These are phyloP conservation scores for Dicaeum eximium DNA, from an alignment of 2,113 vertebrate genomes.

Conservation along the genomic window DNA sequence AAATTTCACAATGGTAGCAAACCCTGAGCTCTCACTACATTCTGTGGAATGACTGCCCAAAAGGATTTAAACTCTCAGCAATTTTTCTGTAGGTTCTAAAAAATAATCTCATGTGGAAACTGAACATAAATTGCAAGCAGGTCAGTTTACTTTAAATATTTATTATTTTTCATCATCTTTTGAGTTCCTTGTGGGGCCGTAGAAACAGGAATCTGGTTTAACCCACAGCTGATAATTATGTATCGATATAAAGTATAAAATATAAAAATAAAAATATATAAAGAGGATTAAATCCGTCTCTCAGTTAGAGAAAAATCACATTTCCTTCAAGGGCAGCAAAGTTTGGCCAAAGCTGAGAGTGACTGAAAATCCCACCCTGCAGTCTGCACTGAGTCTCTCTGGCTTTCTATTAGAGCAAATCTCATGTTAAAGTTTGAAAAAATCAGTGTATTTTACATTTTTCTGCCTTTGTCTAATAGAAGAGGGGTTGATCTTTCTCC, in stretches of 20 bases:
- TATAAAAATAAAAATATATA: too few relatives aligned
- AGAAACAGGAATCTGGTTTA: neutral
- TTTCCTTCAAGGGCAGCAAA: neutral
- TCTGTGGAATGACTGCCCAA: neutral
- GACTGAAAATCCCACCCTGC: neutral
- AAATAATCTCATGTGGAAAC: neutral
- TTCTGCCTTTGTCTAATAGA: neutral
- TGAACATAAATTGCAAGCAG: neutral
- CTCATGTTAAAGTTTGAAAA: neutral
- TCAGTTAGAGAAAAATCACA: neutral
- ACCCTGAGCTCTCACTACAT: neutral
- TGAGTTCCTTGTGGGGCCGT: neutral
- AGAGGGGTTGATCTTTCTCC: neutral
- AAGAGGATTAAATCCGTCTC: neutral
- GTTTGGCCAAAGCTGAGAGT: neutral
- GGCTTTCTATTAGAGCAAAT: neutral
- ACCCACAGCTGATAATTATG: neutral
- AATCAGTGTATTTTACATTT: neutral
- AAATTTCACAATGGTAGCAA: neutral
- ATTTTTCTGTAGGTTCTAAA: neutral
- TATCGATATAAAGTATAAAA: too few relatives aligned
- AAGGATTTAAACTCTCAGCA: neutral
- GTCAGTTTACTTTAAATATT: neutral
- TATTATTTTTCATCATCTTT: neutral
- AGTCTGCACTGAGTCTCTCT: neutral